Conservation (phyloP, 2,113 vertebrate species). For the Bufo bufo region DNA sequence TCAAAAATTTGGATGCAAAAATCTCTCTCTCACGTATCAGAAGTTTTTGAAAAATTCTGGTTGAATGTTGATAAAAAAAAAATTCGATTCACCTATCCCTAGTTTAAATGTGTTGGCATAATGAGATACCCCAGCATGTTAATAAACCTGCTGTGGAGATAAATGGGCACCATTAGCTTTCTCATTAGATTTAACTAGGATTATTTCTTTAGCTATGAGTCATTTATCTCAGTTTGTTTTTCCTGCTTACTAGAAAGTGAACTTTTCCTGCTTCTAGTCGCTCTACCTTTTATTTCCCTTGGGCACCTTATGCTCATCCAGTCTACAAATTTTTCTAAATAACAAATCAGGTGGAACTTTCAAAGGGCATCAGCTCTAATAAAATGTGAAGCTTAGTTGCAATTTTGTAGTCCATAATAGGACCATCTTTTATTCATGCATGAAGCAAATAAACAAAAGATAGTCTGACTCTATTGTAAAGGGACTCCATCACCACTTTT, state of each 20-base stretch:
- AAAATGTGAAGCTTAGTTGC: constrained; percentile 3
- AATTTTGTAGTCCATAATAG: background rate
- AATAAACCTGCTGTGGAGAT: constrained; percentile 62
- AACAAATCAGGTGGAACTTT: constrained; percentile 57
- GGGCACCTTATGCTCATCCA: constrained; percentile 19
- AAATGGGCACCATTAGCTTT: constrained; percentile 66
- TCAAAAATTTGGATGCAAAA: no score
- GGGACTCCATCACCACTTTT: background rate
- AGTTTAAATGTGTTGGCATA: constrained; percentile 46
- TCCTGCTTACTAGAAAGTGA: constrained; percentile 48
- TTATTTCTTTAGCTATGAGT: constrained; percentile 64
- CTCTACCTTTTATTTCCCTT: constrained; percentile 40
- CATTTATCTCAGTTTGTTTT: constrained; percentile 62
- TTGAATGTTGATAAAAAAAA: no score
- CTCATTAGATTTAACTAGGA: constrained; percentile 65
- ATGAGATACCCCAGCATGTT: constrained; percentile 57
- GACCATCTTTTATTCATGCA: background rate
- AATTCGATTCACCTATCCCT: no score
- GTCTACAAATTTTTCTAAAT: constrained; percentile 47
- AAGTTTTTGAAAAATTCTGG: no score
- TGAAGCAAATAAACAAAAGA: background rate
- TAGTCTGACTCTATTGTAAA: background rate
- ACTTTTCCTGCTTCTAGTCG: background rate
- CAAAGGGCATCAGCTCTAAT: background rate
- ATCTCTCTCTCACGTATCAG: no score